Conservation (phyloP, 2,888 invertebrate genomes). For the Coenonympha glycerion region DNA sequence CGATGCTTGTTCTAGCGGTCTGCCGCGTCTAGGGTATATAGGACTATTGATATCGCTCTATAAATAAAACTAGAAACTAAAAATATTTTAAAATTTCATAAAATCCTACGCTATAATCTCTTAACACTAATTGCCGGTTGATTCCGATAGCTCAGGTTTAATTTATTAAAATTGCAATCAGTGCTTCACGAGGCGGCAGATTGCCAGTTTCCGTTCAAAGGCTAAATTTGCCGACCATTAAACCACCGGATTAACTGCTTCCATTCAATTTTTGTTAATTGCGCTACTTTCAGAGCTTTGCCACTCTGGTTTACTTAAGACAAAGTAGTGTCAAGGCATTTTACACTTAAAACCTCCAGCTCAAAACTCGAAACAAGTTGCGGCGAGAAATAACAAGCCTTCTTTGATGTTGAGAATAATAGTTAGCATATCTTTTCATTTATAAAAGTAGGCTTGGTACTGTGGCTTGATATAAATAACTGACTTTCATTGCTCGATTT, state of each 20-base stretch:
- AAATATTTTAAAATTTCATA: too few relatives aligned
- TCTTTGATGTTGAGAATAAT: conserved; percentile 12
- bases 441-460: not conserved
- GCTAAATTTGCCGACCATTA: conserved; percentile 35
- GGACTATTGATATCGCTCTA: too few relatives aligned
- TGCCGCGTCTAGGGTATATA: too few relatives aligned
- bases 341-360: conserved; percentile 23
- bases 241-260: conserved; percentile 29
- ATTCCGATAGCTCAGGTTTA: conserved; percentile 30
- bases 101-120: conserved; percentile 5
- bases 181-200: conserved; percentile 31
- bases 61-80: too few relatives aligned
- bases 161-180: conserved; percentile 56
- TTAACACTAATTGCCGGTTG: conserved; percentile 20
- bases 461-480: not conserved
- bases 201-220: conserved; percentile 34
- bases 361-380: conserved; percentile 12
- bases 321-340: conserved; percentile 17
- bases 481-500: not conserved
- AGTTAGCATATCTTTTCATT: not conserved
- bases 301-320: conserved; percentile 12
- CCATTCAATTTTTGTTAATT: conserved; percentile 38
- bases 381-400: conserved; percentile 4
- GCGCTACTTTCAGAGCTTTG: conserved; percentile 18
- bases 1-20: too few relatives aligned